Evolutionary conservation across 2,113 vertebrate species (phyloP).

Genomic region (Bungarus multicinctus): DNA sequence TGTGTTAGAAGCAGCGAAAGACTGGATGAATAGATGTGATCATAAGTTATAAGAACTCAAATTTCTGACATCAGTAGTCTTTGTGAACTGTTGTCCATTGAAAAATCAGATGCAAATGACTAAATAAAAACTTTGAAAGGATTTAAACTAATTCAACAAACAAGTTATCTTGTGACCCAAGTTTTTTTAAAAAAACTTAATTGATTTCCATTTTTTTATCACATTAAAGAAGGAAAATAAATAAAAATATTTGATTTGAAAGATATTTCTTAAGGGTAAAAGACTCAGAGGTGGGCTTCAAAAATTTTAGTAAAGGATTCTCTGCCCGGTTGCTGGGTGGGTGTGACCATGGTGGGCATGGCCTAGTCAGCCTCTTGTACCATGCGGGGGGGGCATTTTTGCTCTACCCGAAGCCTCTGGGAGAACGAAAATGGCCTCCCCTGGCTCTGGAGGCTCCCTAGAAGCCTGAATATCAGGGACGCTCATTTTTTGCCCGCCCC

Average conservation of each 20-base stretch:
- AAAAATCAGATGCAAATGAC: not conserved
- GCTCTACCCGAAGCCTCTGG: too few relatives aligned
- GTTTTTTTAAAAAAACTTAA: not conserved
- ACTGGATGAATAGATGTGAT: not conserved
- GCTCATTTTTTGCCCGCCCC: too few relatives aligned
- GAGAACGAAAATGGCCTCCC: too few relatives aligned
- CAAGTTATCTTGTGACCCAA: not conserved
- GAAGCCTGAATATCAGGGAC: too few relatives aligned
- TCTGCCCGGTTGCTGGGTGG: too few relatives aligned
- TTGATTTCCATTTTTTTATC: not conserved
- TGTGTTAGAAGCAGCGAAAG: not conserved
- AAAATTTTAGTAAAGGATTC: too few relatives aligned
- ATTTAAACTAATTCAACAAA: not conserved
- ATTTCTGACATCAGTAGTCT: not conserved
- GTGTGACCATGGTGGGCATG: too few relatives aligned
- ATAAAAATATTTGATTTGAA: not conserved
- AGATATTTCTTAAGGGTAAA: not conserved
- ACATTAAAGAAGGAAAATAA: not conserved
- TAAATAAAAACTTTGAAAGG: not conserved
- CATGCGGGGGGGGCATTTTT: too few relatives aligned
- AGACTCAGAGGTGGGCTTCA: too few relatives aligned
- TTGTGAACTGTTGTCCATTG: not conserved
- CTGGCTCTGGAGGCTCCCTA: too few relatives aligned
- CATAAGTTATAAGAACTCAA: not conserved
- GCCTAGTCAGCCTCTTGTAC: too few relatives aligned